These are phyloP conservation scores for Pollicipes pollicipes DNA, from an alignment of 1,140 invertebrate species.

Conservation along the genomic window DNA sequence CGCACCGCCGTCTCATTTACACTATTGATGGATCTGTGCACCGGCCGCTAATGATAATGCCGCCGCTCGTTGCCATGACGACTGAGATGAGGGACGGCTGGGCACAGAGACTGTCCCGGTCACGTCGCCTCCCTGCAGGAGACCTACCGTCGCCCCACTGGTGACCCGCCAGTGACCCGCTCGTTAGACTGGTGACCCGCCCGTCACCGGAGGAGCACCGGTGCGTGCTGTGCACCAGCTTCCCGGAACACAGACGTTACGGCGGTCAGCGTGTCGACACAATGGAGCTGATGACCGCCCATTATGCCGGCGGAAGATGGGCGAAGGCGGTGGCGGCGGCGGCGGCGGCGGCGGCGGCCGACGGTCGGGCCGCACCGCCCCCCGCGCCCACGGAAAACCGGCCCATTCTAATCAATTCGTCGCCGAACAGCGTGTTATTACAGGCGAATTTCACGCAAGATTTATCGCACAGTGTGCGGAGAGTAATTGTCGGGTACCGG, in stretches of 20 bases:
- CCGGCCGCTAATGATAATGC: background rate
- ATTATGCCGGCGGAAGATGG: background rate
- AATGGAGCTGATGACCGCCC: background rate
- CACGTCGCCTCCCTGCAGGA: too few relatives aligned
- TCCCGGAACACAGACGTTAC: background rate
- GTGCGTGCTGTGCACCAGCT: too few relatives aligned
- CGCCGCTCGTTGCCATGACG: background rate
- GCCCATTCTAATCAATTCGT: conserved; percentile 1
- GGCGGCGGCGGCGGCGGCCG: too few relatives aligned
- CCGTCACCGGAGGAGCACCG: too few relatives aligned
- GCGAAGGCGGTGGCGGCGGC: too few relatives aligned
- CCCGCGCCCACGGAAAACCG: background rate
- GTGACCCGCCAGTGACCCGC: too few relatives aligned
- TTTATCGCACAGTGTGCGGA: background rate
- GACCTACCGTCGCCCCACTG: too few relatives aligned
- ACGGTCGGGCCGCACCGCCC: too few relatives aligned
- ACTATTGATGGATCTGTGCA: background rate
- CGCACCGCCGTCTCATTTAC: background rate
- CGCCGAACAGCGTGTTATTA: background rate
- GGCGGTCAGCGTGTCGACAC: background rate
- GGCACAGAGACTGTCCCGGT: too few relatives aligned
- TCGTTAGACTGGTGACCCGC: too few relatives aligned
- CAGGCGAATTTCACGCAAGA: background rate
- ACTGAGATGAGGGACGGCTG: too few relatives aligned
- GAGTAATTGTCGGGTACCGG: background rate